Conservation (phyloP, 2,113 vertebrate genomes). For the Dolichotis patagonum region DNA sequence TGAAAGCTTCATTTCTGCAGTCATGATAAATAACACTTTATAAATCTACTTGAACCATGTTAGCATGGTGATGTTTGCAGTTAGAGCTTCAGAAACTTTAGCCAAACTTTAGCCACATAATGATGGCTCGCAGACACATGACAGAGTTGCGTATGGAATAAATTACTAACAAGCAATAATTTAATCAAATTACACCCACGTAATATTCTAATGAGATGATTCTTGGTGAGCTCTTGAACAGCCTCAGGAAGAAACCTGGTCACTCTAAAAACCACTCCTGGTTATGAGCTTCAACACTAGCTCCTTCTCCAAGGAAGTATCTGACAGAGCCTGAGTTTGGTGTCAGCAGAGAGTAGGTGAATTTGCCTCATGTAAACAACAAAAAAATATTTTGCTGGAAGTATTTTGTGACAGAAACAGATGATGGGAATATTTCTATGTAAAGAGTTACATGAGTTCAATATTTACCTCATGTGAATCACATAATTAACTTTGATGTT, state of each 20-base stretch:
- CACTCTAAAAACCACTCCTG: not conserved
- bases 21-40: not conserved
- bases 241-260: not conserved
- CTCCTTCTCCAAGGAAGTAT: fast-evolving
- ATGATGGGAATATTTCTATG: not conserved
- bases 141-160: not conserved
- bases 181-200: not conserved
- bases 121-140: fast-evolving
- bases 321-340: not conserved
- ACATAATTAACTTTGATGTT: not conserved
- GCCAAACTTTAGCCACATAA: too few species aligned
- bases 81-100: not conserved
- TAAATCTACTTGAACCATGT: not conserved
- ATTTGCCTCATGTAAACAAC: not conserved
- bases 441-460: not conserved
- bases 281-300: not conserved
- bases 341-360: not conserved
- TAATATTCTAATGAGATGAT: too few species aligned
- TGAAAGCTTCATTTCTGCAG: not conserved
- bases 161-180: not conserved
- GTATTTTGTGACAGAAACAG: not conserved
- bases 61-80: not conserved
- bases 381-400: too few species aligned
- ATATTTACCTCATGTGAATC: not conserved
- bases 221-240: not conserved